Base-by-base conservation (phyloP, 2,888 invertebrate genomes). In the Sericinus montela region DNA sequence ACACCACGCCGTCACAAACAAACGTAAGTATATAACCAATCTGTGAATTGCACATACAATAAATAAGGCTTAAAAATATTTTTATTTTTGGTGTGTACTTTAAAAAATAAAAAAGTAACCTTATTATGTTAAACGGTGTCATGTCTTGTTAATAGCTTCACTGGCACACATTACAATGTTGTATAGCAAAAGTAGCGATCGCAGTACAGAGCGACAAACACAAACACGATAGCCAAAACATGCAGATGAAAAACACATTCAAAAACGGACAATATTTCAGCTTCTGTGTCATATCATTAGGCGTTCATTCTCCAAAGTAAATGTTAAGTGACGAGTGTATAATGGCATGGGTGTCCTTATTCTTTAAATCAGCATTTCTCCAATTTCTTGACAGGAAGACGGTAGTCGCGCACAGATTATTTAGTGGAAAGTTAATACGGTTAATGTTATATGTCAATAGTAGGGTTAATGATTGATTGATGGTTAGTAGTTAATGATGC, bases 361-460 rank as follows among this genome's bases (percentile, higher is more conserved):
- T 58, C 62, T 67, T 70, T 70, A 67, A 70, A 62, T 56, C 60
- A 54, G 55, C 63, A 67, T 63, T 56, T 59, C 65, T 70, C 68
- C 69, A 65, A 72, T 63, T 75, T 70, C 69, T 32, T 67, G 87
- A 87, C 86, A 87, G 88, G 88, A 86, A 88, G 87, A 78, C 87
- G 87, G 87, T 84, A 81, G 72, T 74, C 82, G 77, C 86, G 77
- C 79, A 74, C 69, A 72, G 69, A 71, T 58, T 65, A 58, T 62
- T 61, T 61, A 48, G 54, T 23, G 34, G 60, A 57, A 53, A 52
- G 65, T 70, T 69, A 69, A 68, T 70, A 49, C 48, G 44, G 43
- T 54, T 55, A 57, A 57, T 51, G 49, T 40, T 51, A 38, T 46
- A 52, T 58, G 45, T 37, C 39, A 51, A 60, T 57, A 57, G 55